Base-by-base conservation (phyloP, 2,797 vertebrate genomes). In the Acestrorhynchus altus region DNA sequence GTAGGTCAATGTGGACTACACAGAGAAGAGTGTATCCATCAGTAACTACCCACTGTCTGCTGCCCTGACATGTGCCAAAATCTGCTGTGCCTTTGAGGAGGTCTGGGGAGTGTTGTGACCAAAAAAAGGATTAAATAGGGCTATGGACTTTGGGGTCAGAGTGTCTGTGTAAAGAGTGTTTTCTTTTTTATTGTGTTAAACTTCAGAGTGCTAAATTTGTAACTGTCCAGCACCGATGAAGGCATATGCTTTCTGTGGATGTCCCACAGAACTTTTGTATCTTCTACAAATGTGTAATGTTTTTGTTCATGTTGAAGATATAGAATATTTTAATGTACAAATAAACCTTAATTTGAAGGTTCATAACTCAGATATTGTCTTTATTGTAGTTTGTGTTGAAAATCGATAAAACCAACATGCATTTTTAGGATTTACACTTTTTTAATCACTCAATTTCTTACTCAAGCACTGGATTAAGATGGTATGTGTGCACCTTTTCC, bases 31-130 rank as follows among this genome's bases (percentile, higher is more conserved):
- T 0, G 89, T 97, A 54, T 99, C 97, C 61, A 96, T 99, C 90
- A 99, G 97, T 91, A 98, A 97, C 89, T 99, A 99, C 71, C 98
- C 98, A 0, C 95, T 99, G 2, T 99, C 98, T 84, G 98, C 94
- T 0, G 98, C 98, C 39, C 91, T 99, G 51, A 97, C 97, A 0
- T 99, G 96, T 89, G 93, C 97, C 63, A 99, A 99, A 89, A 93
- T 99, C 47, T 98, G 97, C 83, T 96, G 96, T 5, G 96, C 96
- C 11, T 99, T 98, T 84, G 98, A 99, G 86, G 96, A 98, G 83
- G 95, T 92, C 0, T 98, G 98, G 98, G 95, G 96, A 2, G 86
- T 99, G 5, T 72, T 96, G 66, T 99, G 90, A 94, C 72, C 1
- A 56, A 74, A 73, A 12, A 15, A 60, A 20, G 20, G 22, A 24